A percentile compares a stretch with the other conserved stretches of the same genome.
phyloP scores from a whole-genome alignment of 2,113 vertebrate species.

The Dinomys branickii region DNA sequence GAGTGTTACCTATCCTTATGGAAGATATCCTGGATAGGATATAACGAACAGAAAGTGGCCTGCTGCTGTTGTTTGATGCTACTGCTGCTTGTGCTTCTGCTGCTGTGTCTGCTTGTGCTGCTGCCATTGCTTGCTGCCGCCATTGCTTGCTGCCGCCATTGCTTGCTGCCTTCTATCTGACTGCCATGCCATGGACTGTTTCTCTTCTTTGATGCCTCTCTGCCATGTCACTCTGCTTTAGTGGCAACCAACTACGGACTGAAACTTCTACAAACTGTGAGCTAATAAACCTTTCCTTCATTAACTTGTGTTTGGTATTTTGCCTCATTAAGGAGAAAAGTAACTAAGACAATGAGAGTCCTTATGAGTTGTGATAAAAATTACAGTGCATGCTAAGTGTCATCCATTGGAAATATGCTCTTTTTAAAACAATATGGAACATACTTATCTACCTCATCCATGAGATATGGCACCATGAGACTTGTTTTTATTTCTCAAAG shows the following conservation, averaged over 20 bases:
- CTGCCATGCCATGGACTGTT: too few relatives aligned
- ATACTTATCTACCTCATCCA: neutral
- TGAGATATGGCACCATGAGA: neutral
- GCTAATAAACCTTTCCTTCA: neutral
- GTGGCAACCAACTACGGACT: neutral
- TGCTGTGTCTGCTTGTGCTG: neutral
- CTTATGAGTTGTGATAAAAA: neutral
- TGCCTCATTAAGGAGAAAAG: neutral
- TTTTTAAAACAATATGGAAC: neutral
- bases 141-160: neutral
- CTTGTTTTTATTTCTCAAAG: neutral
- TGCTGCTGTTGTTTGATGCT: neutral
- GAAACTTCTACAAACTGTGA: neutral
- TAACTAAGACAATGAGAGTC: neutral
- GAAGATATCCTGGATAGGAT: neutral
- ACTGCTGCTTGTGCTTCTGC: neutral
- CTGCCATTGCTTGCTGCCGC: neutral
- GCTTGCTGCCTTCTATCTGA: neutral
- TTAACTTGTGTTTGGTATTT: neutral
- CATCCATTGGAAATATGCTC: neutral
- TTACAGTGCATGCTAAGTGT: neutral
- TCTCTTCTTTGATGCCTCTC: neutral
- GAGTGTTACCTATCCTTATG: neutral
- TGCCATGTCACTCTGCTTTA: neutral
- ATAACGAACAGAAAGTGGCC: neutral